Conservation (phyloP, 2,797 vertebrate genomes). For the Argya squamiceps region DNA sequence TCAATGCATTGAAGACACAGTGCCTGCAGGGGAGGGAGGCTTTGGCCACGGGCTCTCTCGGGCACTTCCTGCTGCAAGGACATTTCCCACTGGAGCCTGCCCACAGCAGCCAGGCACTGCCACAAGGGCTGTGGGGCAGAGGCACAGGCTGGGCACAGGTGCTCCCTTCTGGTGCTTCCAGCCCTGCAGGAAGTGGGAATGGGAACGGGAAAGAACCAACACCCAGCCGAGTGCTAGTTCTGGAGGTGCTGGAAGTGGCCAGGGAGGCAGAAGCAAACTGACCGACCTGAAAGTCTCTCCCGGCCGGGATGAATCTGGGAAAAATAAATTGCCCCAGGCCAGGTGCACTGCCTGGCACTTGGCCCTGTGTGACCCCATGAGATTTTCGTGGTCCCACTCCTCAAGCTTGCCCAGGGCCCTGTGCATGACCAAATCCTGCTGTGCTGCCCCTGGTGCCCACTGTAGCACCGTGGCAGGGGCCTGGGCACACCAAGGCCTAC, state of each 20-base stretch:
- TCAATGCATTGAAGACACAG: background rate
- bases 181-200: too few species aligned
- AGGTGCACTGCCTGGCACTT: background rate
- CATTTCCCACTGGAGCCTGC: background rate
- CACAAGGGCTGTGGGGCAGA: background rate
- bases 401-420: background rate
- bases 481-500: too few species aligned
- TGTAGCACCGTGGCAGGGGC: too few species aligned
- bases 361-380: background rate
- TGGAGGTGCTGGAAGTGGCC: background rate
- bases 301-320: accelerated
- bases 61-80: background rate
- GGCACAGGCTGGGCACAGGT: background rate
- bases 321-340: background rate
- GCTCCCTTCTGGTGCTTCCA: too few species aligned
- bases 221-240: background rate
- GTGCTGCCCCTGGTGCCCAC: too few species aligned
- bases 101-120: too few species aligned
- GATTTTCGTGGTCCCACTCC: background rate
- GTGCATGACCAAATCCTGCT: too few species aligned
- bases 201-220: background rate
- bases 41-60: too few species aligned
- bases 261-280: too few species aligned
- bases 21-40: background rate
- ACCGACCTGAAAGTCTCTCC: too few species aligned